Evolutionary conservation across 2,797 vertebrate genomes (phyloP).

Genomic region (Ara ararauna): DNA sequence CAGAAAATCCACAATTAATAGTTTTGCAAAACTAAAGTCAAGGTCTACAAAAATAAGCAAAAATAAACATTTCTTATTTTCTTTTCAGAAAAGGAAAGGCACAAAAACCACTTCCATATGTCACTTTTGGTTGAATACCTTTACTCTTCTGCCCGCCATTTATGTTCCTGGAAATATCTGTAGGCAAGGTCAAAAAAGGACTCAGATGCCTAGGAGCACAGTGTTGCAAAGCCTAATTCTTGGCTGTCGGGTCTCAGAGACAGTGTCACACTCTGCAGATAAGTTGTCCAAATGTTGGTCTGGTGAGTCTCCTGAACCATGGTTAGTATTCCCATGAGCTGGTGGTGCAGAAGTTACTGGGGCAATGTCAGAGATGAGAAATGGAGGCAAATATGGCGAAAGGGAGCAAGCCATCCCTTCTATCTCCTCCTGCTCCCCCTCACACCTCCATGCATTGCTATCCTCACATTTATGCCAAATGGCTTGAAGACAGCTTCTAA

Average conservation of each 20-base stretch:
- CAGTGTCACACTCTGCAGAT: not conserved
- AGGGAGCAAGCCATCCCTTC: not conserved
- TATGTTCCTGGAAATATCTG: not conserved
- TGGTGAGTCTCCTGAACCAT: not conserved
- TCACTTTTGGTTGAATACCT: not conserved
- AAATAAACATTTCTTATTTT: not conserved
- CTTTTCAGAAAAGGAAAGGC: not conserved
- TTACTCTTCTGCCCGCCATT: not conserved
- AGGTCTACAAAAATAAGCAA: not conserved
- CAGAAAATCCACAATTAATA: not conserved
- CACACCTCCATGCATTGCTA: rapidly evolving
- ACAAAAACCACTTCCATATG: not conserved
- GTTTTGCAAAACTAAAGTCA: not conserved
- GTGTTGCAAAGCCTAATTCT: not conserved
- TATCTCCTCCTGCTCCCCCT: not conserved
- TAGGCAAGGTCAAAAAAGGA: not conserved
- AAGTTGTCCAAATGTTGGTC: not conserved
- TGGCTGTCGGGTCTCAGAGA: not conserved
- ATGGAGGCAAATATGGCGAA: not conserved
- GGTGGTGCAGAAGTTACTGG: not conserved
- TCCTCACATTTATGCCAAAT: not conserved
- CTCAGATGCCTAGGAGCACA: rapidly evolving
- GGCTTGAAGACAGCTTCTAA: not conserved
- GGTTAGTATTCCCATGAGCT: not conserved
- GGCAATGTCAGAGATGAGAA: not conserved